Conservation (phyloP, 2,888 invertebrate genomes). For the Strigamia transsilvanica region DNA sequence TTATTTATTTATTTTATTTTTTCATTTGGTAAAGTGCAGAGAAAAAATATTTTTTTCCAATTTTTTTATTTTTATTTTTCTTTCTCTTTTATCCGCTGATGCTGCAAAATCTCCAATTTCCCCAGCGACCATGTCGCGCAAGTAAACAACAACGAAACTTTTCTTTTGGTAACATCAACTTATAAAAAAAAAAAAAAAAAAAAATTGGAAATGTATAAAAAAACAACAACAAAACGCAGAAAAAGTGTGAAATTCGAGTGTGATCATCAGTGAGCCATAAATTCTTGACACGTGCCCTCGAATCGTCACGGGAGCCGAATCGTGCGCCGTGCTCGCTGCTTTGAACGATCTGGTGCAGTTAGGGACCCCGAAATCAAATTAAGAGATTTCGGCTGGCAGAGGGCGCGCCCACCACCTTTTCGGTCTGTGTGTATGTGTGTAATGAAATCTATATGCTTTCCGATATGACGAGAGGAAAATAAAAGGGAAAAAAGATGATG, state of each 20-base stretch:
- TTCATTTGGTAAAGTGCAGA: conserved; percentile 23
- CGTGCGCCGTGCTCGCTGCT: conserved; percentile 32
- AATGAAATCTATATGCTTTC: conserved; percentile 49
- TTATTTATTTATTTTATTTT: not conserved
- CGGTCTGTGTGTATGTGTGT: conserved; percentile 39
- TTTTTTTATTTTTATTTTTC: not conserved
- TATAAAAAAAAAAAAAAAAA: not conserved
- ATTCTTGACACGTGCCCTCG: conserved; percentile 45
- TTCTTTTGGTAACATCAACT: conserved; percentile 9
- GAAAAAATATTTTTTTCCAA: not conserved
- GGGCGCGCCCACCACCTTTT: conserved; percentile 44
- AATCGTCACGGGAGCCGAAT: conserved; percentile 44
- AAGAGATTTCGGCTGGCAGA: conserved; percentile 45
- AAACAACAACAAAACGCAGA: not conserved
- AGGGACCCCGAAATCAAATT: conserved; percentile 49
- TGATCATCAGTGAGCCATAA: conserved; percentile 49
- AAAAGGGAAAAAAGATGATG: conserved; percentile 38
- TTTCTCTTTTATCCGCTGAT: conserved; percentile 33
- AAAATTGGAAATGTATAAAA: no score
- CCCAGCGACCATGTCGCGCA: conserved; percentile 35
- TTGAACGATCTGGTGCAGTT: conserved; percentile 46
- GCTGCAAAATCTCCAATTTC: conserved; percentile 48
- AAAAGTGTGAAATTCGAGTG: conserved; percentile 28
- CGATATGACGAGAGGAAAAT: conserved; percentile 42
- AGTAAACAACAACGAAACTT: conserved; percentile 32